A percentile compares a stretch with the other conserved stretches of the same genome.
These are phyloP conservation scores for Chrysolina haemoptera DNA, from an alignment of 2,888 invertebrate genomes.

Conservation along the genomic window DNA sequence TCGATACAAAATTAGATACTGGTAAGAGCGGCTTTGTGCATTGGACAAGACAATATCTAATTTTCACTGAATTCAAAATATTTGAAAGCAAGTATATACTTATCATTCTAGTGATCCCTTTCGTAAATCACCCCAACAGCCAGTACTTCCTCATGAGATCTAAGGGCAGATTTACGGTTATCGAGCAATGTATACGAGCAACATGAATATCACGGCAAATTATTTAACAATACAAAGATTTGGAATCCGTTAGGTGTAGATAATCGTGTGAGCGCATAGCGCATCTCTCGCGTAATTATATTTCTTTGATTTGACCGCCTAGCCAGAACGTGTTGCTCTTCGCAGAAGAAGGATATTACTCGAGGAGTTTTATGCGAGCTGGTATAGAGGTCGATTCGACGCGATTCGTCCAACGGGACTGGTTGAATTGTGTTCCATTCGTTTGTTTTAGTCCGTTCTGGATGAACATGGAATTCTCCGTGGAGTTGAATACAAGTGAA, in stretches of 20 bases:
- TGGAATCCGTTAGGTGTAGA: conserved; percentile 47
- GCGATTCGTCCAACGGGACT: conserved; percentile 10
- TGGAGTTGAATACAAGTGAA: too few relatives aligned
- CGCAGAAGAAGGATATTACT: conserved; percentile 29
- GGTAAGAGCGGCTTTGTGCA: too few relatives aligned
- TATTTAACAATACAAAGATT: conserved; percentile 49
- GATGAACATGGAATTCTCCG: too few relatives aligned
- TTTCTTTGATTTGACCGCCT: conserved; percentile 47
- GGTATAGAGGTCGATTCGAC: neutral
- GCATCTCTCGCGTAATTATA: conserved; percentile 43
- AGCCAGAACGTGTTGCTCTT: conserved; percentile 24
- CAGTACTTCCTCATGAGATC: conserved; percentile 14
- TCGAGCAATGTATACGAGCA: conserved; percentile 42
- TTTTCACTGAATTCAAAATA: neutral
- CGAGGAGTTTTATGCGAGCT: conserved; percentile 14
- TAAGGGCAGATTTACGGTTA: conserved; percentile 30
- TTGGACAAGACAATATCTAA: too few relatives aligned
- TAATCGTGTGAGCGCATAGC: conserved; percentile 47
- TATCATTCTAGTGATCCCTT: conserved; percentile 1
- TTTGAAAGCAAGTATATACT: neutral
- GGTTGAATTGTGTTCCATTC: neutral
- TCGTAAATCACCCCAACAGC: neutral
- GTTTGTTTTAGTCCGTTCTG: too few relatives aligned
- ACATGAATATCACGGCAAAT: conserved; percentile 44
- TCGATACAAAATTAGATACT: too few relatives aligned